Percentiles rank a stretch among this genome's conserved stretches.
Evolutionary conservation across 2,797 vertebrate species (phyloP).

Genomic region (Phylloscopus collybita): DNA sequence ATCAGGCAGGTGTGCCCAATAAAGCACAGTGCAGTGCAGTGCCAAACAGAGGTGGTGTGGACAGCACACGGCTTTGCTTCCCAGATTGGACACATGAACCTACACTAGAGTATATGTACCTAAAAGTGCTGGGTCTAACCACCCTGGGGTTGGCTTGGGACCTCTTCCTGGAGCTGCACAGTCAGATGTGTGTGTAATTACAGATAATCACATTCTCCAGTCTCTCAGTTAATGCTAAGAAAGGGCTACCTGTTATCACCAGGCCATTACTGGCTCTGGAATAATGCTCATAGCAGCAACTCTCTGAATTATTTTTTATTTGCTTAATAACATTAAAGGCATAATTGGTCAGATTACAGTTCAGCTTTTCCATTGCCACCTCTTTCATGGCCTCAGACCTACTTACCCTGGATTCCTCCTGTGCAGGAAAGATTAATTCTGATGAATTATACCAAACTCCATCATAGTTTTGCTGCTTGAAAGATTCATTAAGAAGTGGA

Average conservation of each 20-base stretch:
- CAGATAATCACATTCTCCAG: background rate
- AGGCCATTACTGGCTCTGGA: background rate
- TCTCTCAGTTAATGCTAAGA: background rate
- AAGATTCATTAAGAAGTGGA: background rate
- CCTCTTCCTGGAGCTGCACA: background rate
- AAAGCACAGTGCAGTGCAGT: background rate
- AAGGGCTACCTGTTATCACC: background rate
- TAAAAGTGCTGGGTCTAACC: background rate
- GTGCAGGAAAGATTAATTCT: background rate
- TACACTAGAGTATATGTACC: background rate
- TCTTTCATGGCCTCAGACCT: background rate
- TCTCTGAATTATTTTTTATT: slow-evolving; percentile 27
- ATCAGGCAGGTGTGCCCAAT: background rate
- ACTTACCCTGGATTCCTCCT: background rate
- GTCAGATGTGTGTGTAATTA: background rate
- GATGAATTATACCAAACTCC: background rate
- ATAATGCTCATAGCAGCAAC: background rate
- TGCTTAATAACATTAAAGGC: background rate
- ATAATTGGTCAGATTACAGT: background rate
- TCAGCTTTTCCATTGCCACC: background rate
- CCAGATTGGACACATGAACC: background rate
- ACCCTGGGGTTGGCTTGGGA: background rate
- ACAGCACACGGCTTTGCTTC: background rate
- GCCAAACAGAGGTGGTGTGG: background rate
- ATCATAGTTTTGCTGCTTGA: background rate